phyloP scores from a whole-genome alignment of 2,797 vertebrate species.

The Sebastes alutus region DNA sequence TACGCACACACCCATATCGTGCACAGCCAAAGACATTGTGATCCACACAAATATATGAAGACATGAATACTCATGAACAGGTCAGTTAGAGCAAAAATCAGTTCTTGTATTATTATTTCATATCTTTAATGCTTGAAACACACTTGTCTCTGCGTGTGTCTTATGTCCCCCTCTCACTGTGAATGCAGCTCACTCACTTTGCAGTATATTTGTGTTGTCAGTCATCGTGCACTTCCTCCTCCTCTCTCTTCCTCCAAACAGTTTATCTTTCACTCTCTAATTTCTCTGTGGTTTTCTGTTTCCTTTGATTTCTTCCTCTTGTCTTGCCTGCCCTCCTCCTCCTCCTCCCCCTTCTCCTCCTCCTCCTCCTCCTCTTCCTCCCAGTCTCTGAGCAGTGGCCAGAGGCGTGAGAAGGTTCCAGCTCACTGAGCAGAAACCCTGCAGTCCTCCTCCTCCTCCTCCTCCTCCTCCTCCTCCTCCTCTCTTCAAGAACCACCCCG shows the following conservation, averaged over 20 bases:
- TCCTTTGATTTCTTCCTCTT: constrained; percentile 43
- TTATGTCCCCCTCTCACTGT: neutral
- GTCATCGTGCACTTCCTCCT: neutral
- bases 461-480: constrained; percentile 36
- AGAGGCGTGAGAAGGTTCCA: constrained; percentile 75
- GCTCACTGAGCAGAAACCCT: constrained; percentile 73
- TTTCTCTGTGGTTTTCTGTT: constrained; percentile 45
- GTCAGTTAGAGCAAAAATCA: neutral
- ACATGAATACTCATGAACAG: neutral
- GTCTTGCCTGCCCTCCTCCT: constrained; percentile 1
- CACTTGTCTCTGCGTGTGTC: neutral
- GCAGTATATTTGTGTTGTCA: constrained; percentile 7
- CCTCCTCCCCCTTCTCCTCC: neutral
- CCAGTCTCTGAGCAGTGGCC: constrained; percentile 64
- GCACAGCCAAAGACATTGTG: neutral
- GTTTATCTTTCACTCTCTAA: constrained; percentile 38
- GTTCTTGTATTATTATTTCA: neutral
- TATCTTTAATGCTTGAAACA: neutral
- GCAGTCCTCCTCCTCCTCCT: constrained; percentile 62
- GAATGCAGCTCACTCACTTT: neutral
- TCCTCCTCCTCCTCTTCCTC: constrained; percentile 2
- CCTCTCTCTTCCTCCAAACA: constrained; percentile 15
- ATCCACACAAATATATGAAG: neutral
- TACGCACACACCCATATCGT: neutral
- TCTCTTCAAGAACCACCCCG: constrained; percentile 39